These are phyloP conservation scores for Holothuria glaberrima DNA, from an alignment of 35 echinoderm and acorn worm species.

Conservation along the genomic window DNA sequence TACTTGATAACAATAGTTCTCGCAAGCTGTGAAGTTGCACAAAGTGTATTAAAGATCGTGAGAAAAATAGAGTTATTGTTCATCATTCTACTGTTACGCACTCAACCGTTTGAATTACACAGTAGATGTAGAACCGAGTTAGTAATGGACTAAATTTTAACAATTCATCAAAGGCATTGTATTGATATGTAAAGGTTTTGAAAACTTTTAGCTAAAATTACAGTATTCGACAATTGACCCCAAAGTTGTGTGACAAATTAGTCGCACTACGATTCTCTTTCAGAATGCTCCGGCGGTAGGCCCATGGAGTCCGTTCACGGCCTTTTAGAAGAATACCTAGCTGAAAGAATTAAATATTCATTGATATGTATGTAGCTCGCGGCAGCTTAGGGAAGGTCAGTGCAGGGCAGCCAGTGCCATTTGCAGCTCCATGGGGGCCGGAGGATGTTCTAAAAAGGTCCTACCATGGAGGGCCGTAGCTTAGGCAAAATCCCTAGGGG, in stretches of 20 bases:
- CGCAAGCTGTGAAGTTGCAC: no score
- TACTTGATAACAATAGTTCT: no score
- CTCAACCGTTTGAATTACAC: slow-evolving; percentile 13
- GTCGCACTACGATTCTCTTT: not conserved
- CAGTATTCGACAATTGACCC: not conserved
- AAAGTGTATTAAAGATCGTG: not conserved
- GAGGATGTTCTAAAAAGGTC: no score
- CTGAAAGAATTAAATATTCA: no score
- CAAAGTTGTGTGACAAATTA: no score
- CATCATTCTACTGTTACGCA: slow-evolving; percentile 34
- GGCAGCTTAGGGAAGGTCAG: no score
- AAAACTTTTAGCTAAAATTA: not conserved
- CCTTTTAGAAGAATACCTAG: not conserved
- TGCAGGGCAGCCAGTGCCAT: no score
- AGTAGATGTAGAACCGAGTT: not conserved
- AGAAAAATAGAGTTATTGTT: slow-evolving; percentile 38
- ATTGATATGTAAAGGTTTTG: not conserved
- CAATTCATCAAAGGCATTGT: not conserved
- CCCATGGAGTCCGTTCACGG: not conserved
- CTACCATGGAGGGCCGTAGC: no score
- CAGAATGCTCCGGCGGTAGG: not conserved
- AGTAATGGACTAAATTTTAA: not conserved
- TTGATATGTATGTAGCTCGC: no score
- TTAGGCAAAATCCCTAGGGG: no score
- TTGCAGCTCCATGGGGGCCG: no score